Evolutionary conservation across 2,113 vertebrate species (phyloP).

Genomic region (Diphyllodes magnificus): DNA sequence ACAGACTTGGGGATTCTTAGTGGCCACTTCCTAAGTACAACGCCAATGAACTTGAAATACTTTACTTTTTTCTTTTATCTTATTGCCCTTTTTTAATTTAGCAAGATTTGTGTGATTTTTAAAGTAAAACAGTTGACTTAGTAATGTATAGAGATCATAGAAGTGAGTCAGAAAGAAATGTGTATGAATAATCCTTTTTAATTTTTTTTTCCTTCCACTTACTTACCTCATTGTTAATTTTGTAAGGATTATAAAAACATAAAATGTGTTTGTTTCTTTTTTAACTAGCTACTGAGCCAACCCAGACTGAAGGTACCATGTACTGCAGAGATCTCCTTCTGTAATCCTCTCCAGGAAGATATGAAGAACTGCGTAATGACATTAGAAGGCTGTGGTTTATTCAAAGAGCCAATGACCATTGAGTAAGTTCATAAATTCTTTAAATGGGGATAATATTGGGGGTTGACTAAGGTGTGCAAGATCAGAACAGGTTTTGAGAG

Average conservation of each 20-base stretch:
- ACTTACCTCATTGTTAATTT: background rate
- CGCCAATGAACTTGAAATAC: background rate
- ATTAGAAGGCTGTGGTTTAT: conserved; percentile 57
- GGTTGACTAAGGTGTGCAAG: background rate
- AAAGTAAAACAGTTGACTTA: background rate
- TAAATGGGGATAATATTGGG: background rate
- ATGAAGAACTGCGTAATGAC: conserved; percentile 56
- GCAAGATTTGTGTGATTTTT: background rate
- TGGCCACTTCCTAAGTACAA: background rate
- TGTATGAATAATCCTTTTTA: background rate
- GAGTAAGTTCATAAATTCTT: conserved; percentile 33
- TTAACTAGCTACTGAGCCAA: conserved; percentile 41
- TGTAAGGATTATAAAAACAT: background rate
- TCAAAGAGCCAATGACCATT: conserved; percentile 54
- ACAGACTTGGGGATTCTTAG: background rate
- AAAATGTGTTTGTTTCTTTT: background rate
- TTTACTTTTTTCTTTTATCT: background rate
- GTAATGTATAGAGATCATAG: background rate
- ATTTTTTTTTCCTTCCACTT: background rate
- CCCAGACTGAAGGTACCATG: conserved; percentile 48
- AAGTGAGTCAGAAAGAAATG: background rate
- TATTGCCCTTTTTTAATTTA: background rate
- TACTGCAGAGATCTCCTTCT: conserved; percentile 60
- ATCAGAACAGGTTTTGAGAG: background rate
- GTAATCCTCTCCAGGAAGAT: conserved; percentile 60